These are phyloP conservation scores for Pseudomyrmex concolor DNA, from an alignment of 1,140 invertebrate species.

Conservation along the genomic window DNA sequence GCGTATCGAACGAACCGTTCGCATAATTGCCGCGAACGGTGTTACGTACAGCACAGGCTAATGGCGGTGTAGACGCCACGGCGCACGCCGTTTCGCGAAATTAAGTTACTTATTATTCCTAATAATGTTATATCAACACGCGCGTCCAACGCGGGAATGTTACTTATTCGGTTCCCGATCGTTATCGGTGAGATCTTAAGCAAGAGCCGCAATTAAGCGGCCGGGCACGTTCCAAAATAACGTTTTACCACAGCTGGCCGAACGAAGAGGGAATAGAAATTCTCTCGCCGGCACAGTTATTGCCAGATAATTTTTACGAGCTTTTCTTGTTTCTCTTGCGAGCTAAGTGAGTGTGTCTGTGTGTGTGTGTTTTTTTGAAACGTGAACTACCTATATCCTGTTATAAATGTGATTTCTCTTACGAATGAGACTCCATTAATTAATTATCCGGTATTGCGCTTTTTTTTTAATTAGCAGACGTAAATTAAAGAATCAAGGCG, in stretches of 20 bases:
- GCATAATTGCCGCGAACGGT: constrained; percentile 38
- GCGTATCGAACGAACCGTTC: constrained; percentile 16
- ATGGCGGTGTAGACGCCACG: constrained; percentile 16
- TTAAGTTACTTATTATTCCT: constrained; percentile 58
- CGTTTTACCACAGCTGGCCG: background rate
- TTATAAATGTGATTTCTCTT: background rate
- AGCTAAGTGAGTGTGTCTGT: background rate
- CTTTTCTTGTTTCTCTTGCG: background rate
- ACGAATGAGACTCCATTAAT: background rate
- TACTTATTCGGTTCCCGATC: constrained; percentile 36
- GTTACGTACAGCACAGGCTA: constrained; percentile 29
- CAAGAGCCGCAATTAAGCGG: constrained; percentile 44
- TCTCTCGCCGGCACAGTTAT: constrained; percentile 7
- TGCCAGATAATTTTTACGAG: background rate
- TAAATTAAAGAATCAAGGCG: background rate
- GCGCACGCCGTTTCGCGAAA: constrained; percentile 30
- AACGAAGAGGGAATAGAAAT: background rate
- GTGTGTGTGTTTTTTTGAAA: no score
- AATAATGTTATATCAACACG: constrained; percentile 48
- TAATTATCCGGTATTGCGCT: no score
- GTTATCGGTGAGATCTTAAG: constrained; percentile 42
- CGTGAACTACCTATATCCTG: no score
- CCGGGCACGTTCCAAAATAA: constrained; percentile 53
- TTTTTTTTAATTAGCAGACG: background rate
- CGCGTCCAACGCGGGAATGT: constrained; percentile 11